Conservation (phyloP, 2,888 invertebrate species). For the Nesidiocoris tenuis region DNA sequence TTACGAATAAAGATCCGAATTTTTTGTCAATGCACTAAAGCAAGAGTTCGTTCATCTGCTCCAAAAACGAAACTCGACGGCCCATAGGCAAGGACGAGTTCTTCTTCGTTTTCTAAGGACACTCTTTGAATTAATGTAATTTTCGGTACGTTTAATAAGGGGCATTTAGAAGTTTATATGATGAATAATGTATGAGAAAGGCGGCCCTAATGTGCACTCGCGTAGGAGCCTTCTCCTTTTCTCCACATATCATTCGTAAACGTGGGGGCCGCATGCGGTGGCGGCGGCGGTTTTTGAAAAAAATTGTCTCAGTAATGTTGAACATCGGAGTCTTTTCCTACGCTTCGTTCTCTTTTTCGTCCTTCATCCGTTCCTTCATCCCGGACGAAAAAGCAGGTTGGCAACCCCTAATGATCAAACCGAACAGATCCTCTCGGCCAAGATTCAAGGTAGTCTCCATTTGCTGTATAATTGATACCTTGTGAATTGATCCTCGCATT, state of each 20-base stretch:
- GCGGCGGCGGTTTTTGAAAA: constrained; percentile 19
- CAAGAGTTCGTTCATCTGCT: no score
- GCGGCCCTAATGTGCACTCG: constrained; percentile 41
- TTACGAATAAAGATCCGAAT: no score
- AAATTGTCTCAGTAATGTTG: constrained; percentile 38
- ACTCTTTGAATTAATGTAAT: constrained; percentile 45
- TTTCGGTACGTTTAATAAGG: constrained; percentile 46
- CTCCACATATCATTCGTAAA: constrained; percentile 43
- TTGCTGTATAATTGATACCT: not conserved
- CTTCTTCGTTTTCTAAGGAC: constrained; percentile 39
- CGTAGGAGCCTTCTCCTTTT: constrained; percentile 41
- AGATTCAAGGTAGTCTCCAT: no score
- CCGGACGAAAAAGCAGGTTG: not conserved
- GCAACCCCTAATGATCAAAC: not conserved
- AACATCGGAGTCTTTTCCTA: not conserved
- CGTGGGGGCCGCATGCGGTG: constrained; percentile 35
- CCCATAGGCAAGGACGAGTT: not conserved
- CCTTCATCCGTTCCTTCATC: no score
- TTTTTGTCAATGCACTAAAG: no score
- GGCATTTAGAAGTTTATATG: constrained; percentile 44
- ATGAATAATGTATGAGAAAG: constrained; percentile 43
- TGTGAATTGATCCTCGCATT: not conserved
- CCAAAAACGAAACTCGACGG: not conserved
- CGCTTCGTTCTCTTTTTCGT: not conserved
- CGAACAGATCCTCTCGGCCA: not conserved